Evolutionary conservation across 2,113 vertebrate genomes (phyloP), one percentile per base, ranked within the genome.

Genomic region (Polypterus senegalus): DNA sequence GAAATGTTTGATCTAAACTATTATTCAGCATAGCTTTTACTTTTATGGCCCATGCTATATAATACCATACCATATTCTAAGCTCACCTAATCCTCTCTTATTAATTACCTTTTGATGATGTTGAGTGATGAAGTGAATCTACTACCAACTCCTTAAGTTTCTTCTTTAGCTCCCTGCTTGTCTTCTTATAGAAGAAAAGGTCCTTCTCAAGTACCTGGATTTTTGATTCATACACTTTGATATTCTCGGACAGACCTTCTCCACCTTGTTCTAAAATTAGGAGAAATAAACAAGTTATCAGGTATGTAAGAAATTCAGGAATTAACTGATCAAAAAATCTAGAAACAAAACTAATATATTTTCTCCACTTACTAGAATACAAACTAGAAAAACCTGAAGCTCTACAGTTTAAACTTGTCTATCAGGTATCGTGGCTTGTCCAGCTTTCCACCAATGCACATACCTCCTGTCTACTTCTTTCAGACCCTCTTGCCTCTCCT

Each of bases 111-210:
- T 76, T 76, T 61, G 61, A 64, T 58, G 68, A 49, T 66, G 67
- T 27, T 3, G 63, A 0, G 54, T 73, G 60, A 66, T 61, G 65
- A n/a, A 54, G 54, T 61, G 79, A 66, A 63, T 81, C 83, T 59
- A 67, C 71, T 43, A 69, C 59, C 47, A 86, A 47, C 43, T 80
- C 80, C 63, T 78, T 86, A 60, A 94, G 66, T 74, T 91, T 92
- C 77, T 88, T 91, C 73, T 86, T 92, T 65, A 94, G 79, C 52
- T 92, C 86, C 54, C 91, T 84, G 61, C 83, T 89, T n/a, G 80
- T 89, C 82, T 83, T 91, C 81, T 94, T 94, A 74, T 93, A 94
- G 80, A 91, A 95, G 74, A 88, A 91, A 64, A 94, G 81, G 52
- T 97, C 90, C 73, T 87, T 94, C 79, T 95, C 90, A 67, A 95